Evolutionary conservation across 1,140 invertebrate genomes (phyloP), one percentile per base, ranked within the genome.

Genomic region (Dinoponera quadriceps): DNA sequence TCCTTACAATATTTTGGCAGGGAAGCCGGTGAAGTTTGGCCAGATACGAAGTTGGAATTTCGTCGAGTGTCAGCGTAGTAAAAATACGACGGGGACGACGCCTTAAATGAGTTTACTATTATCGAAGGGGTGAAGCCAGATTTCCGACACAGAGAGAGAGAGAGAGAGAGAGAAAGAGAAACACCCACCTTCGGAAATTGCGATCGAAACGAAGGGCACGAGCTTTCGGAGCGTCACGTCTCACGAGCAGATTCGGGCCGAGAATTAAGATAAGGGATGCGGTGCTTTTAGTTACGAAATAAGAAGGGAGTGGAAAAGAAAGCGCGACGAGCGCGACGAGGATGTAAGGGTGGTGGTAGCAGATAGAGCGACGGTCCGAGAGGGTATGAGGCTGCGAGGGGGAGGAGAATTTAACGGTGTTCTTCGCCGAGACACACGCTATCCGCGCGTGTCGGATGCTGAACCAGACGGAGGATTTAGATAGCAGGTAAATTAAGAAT

Each of bases 251-350:
- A 73, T 74, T 74, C 18, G 18, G 33, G 14, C n/a, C 18, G 27
- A 38, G 44, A 78, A 86, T 89, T 84, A 78, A 86, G 84, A 88
- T 89, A 54, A 63, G 20, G 29, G 49, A 84, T 78, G 62, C 13
- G 22, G 38, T n/a, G 55, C 25, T 33, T 18, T 63, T 62, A 25
- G 49, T 78, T 71, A 65, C 66, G 25, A 69, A 83, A 71, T 63
- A 59, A 54, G 33, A n/a, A 29, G 25, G 27, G 14, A 82, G 20
- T 18, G 29, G 5, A 63, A 82, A 73, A 62, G 29, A 73, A 59
- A 59, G 65, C 49, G 16, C 25, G 27, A 62, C 38, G 5, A n/a
- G n/a, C 20, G 16, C 16, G 13, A 29, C 14, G 14, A 27, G 25
- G 49, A 63, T 62, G 49, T 49, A 74, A 82, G 60, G 18, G n/a